phyloP scores from a whole-genome alignment of 2,797 vertebrate species.

The Peromyscus aztecus region DNA sequence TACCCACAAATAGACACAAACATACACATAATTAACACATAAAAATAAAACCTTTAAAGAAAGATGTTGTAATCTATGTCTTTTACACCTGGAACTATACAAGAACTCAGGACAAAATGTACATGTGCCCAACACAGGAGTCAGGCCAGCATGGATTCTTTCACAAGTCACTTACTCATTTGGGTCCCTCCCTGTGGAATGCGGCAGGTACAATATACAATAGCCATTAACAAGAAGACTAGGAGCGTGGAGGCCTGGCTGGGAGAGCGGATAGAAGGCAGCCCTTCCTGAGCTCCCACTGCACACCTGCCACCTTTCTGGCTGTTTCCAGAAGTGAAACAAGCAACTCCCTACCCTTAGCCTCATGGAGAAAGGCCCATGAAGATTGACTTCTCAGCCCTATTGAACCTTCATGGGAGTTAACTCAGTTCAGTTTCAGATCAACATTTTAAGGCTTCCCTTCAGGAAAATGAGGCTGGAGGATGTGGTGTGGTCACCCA shows the following conservation, averaged over 20 bases:
- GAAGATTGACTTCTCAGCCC: not conserved
- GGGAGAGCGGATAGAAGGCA: not conserved
- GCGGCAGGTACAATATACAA: not conserved
- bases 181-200: not conserved
- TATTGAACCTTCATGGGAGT: not conserved
- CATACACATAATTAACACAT: not conserved
- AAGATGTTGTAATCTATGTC: too few species aligned
- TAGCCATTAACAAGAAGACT: not conserved
- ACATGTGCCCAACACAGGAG: not conserved
- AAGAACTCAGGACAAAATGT: not conserved
- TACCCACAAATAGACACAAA: not conserved
- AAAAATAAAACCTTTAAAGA: not conserved
- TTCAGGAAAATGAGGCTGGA: not conserved
- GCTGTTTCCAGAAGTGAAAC: not conserved
- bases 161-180: not conserved
- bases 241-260: not conserved
- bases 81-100: not conserved
- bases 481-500: rapidly evolving
- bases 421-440: not conserved
- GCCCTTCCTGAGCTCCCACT: not conserved
- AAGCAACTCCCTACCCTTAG: not conserved
- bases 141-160: not conserved
- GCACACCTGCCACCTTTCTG: too few species aligned
- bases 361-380: not conserved
- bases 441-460: not conserved